Evolutionary conservation across 35 echinoderm and acorn worm genomes (phyloP), one percentile per base, ranked within the genome.

Genomic region (Patiria miniata): DNA sequence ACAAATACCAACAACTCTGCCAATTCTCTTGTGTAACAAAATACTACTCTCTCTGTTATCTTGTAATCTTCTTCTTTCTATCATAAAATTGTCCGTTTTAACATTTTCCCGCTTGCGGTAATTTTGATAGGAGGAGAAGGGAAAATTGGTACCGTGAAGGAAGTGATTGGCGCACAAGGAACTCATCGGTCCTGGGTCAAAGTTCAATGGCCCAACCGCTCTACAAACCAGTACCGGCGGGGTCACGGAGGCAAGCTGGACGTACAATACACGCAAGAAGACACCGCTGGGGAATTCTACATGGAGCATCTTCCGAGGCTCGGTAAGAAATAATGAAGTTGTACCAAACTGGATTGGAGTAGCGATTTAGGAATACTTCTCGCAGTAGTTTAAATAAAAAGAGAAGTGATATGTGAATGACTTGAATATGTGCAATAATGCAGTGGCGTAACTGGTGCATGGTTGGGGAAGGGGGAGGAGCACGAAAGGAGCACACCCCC

Each of bases 81-180:
- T n/a, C n/a, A n/a, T n/a, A n/a, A n/a, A n/a, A n/a, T 47, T 47
- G 4, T 47, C 12, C 12, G 42, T 47, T 47, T 47, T 47, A 47
- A 6, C 12, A 4, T 47, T 47, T 47, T 4, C 42, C 42, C 4
- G 12, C 42, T 47, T 6, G 12, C 42, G 12, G 4, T 7, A 26
- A 7, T 57, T 83, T 58, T 37, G 18, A n/a, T 19, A 83, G 81
- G 81, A 15, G 81, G 50, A 8, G 36, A 83, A 61, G 51, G 55
- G 16, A 83, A 36, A 7, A 33, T 83, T 37, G 81, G 81, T n/a
- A 83, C 37, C 1, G 81, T 83, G n/a, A 83, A 50, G 18, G 81
- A 55, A 14, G 26, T 81, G 7, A 42, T 39, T 5, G 39, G 39
- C 10, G 17, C 34, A 7, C 1, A 14, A 3, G 34, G 39, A 17